Evolutionary conservation across 2,113 vertebrate species (phyloP).

Genomic region (Tichodroma muraria): DNA sequence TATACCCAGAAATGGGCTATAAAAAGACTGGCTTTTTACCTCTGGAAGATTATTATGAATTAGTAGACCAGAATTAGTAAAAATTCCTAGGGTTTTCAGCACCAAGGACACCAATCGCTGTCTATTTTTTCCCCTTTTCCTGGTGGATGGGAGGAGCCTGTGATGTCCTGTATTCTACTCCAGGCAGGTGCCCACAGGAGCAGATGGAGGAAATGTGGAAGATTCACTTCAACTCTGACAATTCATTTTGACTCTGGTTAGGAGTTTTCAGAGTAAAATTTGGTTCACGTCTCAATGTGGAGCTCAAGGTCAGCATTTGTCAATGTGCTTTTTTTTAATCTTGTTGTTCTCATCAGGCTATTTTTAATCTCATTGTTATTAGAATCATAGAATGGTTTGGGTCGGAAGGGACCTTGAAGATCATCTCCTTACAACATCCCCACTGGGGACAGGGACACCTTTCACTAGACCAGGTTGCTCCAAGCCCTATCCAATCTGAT

Average conservation of each 20-base stretch:
- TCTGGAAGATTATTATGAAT: neutral
- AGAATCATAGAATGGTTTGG: neutral
- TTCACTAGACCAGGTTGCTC: neutral
- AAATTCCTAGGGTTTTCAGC: neutral
- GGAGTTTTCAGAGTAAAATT: neutral
- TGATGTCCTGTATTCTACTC: neutral
- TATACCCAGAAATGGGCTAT: neutral
- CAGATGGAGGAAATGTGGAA: neutral
- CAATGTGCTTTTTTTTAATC: neutral
- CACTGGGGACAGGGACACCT: neutral
- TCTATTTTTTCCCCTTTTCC: neutral
- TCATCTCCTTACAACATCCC: neutral
- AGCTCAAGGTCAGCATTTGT: neutral
- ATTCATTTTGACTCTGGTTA: neutral
- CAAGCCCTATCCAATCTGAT: neutral
- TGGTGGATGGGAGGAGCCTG: neutral
- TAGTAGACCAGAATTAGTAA: neutral
- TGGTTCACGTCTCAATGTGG: rapidly evolving
- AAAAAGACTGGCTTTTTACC: neutral
- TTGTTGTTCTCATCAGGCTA: neutral
- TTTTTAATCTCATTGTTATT: neutral
- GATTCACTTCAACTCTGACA: neutral
- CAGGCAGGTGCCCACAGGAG: neutral
- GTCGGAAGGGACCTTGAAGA: neutral
- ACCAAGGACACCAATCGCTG: neutral